Evolutionary conservation across 30 jellyfish, hydroid and myxozoan genomes (phyloP), one percentile per base, ranked within the genome.

Genomic region (Phacellophora camtschatica): DNA sequence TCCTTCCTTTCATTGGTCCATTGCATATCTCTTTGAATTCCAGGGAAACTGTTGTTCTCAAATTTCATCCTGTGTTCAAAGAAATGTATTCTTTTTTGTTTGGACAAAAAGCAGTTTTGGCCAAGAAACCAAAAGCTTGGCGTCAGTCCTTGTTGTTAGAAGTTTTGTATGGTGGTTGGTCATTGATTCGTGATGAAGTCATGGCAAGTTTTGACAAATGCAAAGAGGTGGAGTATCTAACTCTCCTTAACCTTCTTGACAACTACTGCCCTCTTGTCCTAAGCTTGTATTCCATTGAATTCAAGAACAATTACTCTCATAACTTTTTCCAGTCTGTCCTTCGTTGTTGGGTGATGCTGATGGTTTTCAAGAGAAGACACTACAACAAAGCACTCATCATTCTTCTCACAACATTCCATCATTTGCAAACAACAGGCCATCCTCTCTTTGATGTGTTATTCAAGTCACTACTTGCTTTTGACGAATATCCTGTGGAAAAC

Each of bases 91-190:
- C 85, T 16, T 71, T 71, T n/a, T n/a, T n/a, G n/a, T 32, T 71
- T 71, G 87, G 87, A 12, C 46, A 34, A 41, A 74, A 74, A 43
- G 76, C 87, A 4, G 35, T 74, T 51, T 55, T 74, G 15, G 87
- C 87, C 20, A 54, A 74, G 76, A 55, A 74, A 39, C 87, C 76
- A 32, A 74, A 74, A 33, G 71, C 87, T 35, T 74, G 75, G 87
- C 87, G 74, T 30, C 88, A 75, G 79, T 75, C 88, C 22, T 36
- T 75, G 69, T 39, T 75, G 88, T 57, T 75, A 41, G 88, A 75
- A 39, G 74, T 58, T 18, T 56, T 75, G 11, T 75, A 75, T 75
- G 78, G 88, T 3, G 88, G 88, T 19, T 75, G 77, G 88, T 36
- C 79, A 56, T 18, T 41, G 81, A 65, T 65, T 32, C 59, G 79